These are phyloP conservation scores for Girardinus metallicus DNA, from an alignment of 2,797 vertebrate species.

Conservation along the genomic window DNA sequence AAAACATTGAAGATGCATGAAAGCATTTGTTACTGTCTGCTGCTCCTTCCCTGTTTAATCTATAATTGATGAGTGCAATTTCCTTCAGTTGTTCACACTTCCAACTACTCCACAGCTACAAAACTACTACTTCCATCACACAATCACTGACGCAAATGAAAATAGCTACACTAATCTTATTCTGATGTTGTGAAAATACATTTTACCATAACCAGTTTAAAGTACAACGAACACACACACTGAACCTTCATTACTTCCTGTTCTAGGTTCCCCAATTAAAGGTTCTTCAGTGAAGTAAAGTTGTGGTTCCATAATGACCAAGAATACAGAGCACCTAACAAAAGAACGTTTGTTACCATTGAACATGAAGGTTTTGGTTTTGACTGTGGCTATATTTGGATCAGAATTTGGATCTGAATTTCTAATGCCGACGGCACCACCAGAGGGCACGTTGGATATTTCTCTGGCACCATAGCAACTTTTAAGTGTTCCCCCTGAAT, in stretches of 20 bases:
- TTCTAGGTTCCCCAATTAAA: neutral
- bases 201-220: neutral
- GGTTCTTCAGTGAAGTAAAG: neutral
- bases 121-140: neutral
- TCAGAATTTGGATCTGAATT: neutral
- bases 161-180: neutral
- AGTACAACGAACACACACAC: neutral
- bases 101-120: neutral
- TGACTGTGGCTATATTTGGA: neutral
- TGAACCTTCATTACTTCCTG: neutral
- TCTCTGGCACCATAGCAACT: neutral
- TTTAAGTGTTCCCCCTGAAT: neutral
- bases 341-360: neutral
- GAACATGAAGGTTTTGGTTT: neutral
- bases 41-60: conserved; percentile 16
- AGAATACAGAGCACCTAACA: neutral
- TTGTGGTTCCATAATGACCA: neutral
- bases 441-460: neutral
- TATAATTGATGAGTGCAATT: conserved; percentile 16
- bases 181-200: neutral
- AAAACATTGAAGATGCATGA: neutral
- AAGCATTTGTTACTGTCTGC: conserved; percentile 11
- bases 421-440: neutral
- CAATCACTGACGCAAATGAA: neutral
- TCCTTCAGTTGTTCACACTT: neutral